Conservation (phyloP, 2,888 invertebrate genomes). For the Folsomia candida region DNA sequence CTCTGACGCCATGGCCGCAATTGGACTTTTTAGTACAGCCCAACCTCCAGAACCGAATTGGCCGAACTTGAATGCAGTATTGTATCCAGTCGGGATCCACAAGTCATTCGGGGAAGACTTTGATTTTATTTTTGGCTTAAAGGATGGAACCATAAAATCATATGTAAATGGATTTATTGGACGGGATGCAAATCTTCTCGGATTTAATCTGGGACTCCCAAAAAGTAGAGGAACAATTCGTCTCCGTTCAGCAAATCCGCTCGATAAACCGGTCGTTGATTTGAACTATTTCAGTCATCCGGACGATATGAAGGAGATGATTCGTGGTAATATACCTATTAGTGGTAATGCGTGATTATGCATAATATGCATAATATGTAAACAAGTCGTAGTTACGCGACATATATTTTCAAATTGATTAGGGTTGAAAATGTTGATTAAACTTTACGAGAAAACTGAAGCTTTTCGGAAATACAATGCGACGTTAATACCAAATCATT, state of each 20-base stretch:
- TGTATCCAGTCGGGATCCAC: constrained; percentile 35
- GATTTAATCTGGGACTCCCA: constrained; percentile 33
- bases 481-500: no score
- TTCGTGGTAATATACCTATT: no score
- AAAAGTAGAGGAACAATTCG: constrained; percentile 37
- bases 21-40: constrained; percentile 37
- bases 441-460: no score
- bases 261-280: constrained; percentile 33
- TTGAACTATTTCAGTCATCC: constrained; percentile 40
- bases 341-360: no score
- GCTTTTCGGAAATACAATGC: no score
- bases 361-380: no score
- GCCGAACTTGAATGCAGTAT: constrained; percentile 24
- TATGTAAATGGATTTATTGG: constrained; percentile 39
- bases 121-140: constrained; percentile 30
- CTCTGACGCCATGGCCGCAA: constrained; percentile 29
- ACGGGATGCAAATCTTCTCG: constrained; percentile 38
- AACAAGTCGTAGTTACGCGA: no score
- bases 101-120: constrained; percentile 32
- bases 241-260: constrained; percentile 30
- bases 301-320: constrained; percentile 36
- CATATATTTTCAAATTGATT: no score
- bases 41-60: constrained; percentile 20
- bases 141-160: constrained; percentile 29
- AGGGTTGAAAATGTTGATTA: no score